These are phyloP conservation scores for Euglossa dilemma DNA, from an alignment of 1,140 invertebrate genomes.

Conservation along the genomic window DNA sequence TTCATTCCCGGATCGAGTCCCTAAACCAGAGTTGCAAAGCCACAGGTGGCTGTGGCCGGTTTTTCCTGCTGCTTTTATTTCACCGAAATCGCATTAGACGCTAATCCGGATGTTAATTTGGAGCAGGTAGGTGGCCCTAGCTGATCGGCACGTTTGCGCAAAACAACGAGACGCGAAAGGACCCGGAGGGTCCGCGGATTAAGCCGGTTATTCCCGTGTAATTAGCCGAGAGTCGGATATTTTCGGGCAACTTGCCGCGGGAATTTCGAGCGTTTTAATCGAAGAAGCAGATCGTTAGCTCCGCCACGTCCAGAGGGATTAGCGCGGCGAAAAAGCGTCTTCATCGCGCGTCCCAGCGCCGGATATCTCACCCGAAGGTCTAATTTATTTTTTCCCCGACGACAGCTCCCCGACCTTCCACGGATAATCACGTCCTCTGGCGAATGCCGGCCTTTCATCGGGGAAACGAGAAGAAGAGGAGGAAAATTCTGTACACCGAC, in stretches of 20 bases:
- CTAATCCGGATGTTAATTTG: conserved; percentile 35
- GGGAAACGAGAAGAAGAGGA: not conserved
- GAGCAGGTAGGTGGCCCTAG: not conserved
- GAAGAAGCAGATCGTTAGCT: conserved; percentile 6
- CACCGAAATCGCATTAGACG: conserved; percentile 26
- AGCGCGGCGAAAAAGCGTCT: conserved; percentile 32
- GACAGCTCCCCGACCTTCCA: not conserved
- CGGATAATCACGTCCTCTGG: not conserved
- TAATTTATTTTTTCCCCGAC: not conserved
- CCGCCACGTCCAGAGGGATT: conserved; percentile 22
- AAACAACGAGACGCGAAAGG: not conserved
- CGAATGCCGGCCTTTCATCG: not conserved
- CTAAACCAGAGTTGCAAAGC: conserved; percentile 14
- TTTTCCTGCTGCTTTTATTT: conserved; percentile 43
- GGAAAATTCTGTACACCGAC: not conserved
- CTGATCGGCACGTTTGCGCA: not conserved
- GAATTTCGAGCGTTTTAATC: conserved; percentile 32
- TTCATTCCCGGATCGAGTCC: not conserved
- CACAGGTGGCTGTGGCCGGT: conserved; percentile 51
- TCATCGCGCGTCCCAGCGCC: not conserved
- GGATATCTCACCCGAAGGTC: conserved; percentile 9
- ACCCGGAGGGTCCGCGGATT: not conserved
- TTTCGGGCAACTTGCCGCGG: conserved; percentile 29
- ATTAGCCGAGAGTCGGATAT: conserved; percentile 43
- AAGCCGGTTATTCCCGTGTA: conserved; percentile 26